Conservation (phyloP, 2,888 invertebrate species). For the Scelioninae gen. 1 region DNA sequence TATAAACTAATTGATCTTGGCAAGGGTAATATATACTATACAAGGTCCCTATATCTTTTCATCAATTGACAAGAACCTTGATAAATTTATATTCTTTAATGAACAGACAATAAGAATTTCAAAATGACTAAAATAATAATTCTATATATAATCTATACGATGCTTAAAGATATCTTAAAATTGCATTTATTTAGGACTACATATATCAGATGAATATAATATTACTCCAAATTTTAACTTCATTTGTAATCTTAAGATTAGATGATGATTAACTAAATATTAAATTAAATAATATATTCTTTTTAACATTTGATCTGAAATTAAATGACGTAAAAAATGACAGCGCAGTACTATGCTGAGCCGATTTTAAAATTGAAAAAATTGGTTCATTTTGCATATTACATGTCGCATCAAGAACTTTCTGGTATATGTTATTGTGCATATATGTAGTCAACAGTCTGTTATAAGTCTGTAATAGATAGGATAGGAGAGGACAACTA, state of each 20-base stretch:
- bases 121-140: neutral
- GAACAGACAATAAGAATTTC: slow-evolving; percentile 11
- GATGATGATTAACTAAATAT: no score
- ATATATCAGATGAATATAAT: no score
- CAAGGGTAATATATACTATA: slow-evolving; percentile 75
- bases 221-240: no score
- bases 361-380: slow-evolving; percentile 30
- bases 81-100: slow-evolving; percentile 24
- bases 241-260: no score
- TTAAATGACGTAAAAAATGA: no score
- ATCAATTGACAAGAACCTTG: slow-evolving; percentile 58
- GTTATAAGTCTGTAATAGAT: slow-evolving; percentile 81
- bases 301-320: no score
- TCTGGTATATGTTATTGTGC: slow-evolving; percentile 58
- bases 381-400: slow-evolving; percentile 42
- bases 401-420: slow-evolving; percentile 43
- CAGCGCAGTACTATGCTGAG: neutral
- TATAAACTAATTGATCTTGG: slow-evolving; percentile 79
- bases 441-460: slow-evolving; percentile 71
- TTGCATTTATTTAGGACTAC: no score
- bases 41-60: slow-evolving; percentile 65
- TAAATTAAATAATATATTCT: no score
- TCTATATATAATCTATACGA: no score
- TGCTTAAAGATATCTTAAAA: no score
- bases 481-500: slow-evolving; percentile 83